Evolutionary conservation across 2,888 invertebrate species (phyloP), one percentile per base, ranked within the genome.

Genomic region (Hipparchia sbordonii): DNA sequence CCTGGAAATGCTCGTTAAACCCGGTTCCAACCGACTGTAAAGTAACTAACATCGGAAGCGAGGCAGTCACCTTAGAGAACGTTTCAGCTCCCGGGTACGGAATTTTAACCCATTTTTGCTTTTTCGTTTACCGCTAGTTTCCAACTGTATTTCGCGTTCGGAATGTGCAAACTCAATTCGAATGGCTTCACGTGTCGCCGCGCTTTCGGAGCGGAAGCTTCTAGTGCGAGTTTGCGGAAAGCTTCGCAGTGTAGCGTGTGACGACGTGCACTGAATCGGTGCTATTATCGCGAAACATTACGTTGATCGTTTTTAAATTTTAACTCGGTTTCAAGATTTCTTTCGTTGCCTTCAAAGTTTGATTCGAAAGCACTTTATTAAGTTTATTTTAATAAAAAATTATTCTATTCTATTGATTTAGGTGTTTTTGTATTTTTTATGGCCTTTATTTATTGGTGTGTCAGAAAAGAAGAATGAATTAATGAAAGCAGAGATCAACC

Each of bases 111-210:
- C 77, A 78, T 82, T 84, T 82, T 82, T 82, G 79, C 77, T 78
- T 81, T 85, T 85, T 79, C 79, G 79, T 80, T 82, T 76, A 77
- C 79, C 79, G 75, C 80, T 56, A 79, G 79, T 80, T 83, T 84
- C 82, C 80, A 62, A 68, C 73, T 66, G 63, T 67, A 70, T 39
- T 76, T 63, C 60, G 67, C 63, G 72, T 60, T 72, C 66, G 70
- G 72, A 70, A 76, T 79, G 81, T 83, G 81, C 80, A 85, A 86
- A 87, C 88, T 85, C 83, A 82, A 88, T 88, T 84, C 81, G 81
- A 85, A 86, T 83, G 84, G 82, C 84, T 88, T 88, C 78, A 85
- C 86, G 87, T 85, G 75, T 86, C 85, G 83, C 80, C 88, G 89
- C 89, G 83, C 78, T 81, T 79, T 77, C 80, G 79, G 79, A 79